A percentile compares a stretch with the other conserved stretches of the same genome.
Evolutionary conservation across 2,113 vertebrate genomes (phyloP).

Genomic region (Bos indicus): DNA sequence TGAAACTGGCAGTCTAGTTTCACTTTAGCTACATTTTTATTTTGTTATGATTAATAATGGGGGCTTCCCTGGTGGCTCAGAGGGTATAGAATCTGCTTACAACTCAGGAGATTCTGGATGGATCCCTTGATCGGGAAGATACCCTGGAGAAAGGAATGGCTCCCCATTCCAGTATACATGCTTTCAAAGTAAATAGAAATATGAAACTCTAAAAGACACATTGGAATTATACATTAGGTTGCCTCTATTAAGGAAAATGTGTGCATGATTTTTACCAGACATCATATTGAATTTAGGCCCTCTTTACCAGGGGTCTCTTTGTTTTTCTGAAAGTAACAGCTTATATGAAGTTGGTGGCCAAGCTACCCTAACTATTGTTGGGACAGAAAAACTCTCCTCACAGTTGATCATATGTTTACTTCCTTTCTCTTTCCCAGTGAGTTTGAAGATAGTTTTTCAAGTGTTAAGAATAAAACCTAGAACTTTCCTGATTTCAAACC

Average conservation of each 20-base stretch:
- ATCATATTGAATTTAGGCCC: neutral
- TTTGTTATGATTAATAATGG: neutral
- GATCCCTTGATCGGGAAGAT: neutral
- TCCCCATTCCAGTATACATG: neutral
- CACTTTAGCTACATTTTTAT: neutral
- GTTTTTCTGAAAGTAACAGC: neutral
- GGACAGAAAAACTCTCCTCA: neutral
- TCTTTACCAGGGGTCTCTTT: neutral
- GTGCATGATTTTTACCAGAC: neutral
- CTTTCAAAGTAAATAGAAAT: neutral
- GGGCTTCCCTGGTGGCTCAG: neutral
- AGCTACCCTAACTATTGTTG: neutral
- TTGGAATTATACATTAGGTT: neutral
- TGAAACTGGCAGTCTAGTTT: neutral
- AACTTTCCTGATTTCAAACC: neutral
- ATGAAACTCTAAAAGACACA: neutral
- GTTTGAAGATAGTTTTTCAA: neutral
- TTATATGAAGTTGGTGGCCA: neutral
- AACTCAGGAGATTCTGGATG: neutral
- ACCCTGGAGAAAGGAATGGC: neutral
- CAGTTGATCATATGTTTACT: neutral
- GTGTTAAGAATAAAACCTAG: neutral
- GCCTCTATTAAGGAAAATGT: neutral
- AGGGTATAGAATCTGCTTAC: neutral
- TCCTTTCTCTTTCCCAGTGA: neutral